phyloP scores from a whole-genome alignment of 2,888 invertebrate species.

The Germaria angustata region DNA sequence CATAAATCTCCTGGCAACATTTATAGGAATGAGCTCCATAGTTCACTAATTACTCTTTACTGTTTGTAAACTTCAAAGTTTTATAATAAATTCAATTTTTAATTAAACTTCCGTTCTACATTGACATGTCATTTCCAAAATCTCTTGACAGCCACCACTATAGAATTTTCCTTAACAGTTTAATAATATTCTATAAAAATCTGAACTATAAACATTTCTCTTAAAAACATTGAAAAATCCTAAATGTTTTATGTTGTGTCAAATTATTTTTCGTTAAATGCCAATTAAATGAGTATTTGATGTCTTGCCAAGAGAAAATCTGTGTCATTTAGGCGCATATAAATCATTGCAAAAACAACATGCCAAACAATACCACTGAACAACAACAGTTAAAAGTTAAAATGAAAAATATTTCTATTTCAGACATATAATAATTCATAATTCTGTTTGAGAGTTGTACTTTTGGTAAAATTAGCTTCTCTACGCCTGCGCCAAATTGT shows the following conservation, averaged over 20 bases:
- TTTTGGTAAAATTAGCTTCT: neutral
- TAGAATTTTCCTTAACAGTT: neutral
- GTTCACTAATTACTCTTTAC: neutral
- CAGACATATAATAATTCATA: conserved; percentile 50
- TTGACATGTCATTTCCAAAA: too few species aligned
- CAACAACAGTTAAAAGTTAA: neutral
- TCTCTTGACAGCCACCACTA: neutral
- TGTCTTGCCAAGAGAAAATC: conserved; percentile 18
- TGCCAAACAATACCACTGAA: conserved; percentile 7
- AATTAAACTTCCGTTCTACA: neutral
- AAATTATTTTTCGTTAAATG: conserved; percentile 57
- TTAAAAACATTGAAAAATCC: neutral
- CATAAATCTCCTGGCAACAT: too few species aligned
- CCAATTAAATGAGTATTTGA: conserved; percentile 42
- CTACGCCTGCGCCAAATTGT: conserved; percentile 43
- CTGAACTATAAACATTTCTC: neutral
- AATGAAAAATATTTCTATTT: conserved; percentile 25
- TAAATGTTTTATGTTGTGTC: conserved; percentile 28
- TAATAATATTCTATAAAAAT: neutral
- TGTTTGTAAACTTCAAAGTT: neutral
- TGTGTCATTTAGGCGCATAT: conserved; percentile 49
- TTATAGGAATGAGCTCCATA: too few species aligned
- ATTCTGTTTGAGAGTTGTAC: conserved; percentile 27
- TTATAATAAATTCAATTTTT: neutral
- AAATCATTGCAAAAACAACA: conserved; percentile 38